phyloP scores from a whole-genome alignment of 2,797 vertebrate genomes.

The Sebastes nivosus region DNA sequence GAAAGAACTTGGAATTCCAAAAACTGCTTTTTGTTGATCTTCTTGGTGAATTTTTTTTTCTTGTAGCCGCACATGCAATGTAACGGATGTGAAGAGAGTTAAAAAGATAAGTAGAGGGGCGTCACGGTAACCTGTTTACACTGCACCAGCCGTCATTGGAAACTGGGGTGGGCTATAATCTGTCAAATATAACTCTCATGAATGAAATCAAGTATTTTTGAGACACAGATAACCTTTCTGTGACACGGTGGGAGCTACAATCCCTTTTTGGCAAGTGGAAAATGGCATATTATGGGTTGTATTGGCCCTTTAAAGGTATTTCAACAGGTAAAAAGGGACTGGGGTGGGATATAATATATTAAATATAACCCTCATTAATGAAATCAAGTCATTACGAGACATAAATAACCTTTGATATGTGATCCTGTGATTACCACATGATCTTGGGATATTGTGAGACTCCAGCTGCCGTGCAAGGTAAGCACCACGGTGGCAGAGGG shows the following conservation, averaged over 20 bases:
- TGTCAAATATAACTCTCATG: no score
- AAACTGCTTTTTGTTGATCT: neutral
- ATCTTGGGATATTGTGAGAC: no score
- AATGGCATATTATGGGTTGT: no score
- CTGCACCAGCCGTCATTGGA: no score
- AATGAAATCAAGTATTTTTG: no score
- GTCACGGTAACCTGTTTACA: neutral
- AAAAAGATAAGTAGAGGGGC: neutral
- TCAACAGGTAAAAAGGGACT: no score
- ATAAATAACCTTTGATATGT: neutral
- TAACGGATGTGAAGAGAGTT: neutral
- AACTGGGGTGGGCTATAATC: no score
- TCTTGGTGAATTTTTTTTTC: neutral
- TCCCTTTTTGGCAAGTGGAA: no score
- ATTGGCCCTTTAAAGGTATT: no score
- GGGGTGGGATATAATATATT: fast-evolving
- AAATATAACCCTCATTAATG: fast-evolving
- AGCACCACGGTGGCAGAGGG: neutral
- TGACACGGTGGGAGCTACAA: no score
- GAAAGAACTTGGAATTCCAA: neutral
- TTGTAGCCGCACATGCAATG: neutral
- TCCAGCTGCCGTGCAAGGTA: no score
- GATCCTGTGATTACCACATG: neutral
- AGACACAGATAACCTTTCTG: no score
- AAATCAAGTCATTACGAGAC: neutral